Conservation (phyloP, 64 coral and sea anemone genomes). For the Exaiptasia diaphana region DNA sequence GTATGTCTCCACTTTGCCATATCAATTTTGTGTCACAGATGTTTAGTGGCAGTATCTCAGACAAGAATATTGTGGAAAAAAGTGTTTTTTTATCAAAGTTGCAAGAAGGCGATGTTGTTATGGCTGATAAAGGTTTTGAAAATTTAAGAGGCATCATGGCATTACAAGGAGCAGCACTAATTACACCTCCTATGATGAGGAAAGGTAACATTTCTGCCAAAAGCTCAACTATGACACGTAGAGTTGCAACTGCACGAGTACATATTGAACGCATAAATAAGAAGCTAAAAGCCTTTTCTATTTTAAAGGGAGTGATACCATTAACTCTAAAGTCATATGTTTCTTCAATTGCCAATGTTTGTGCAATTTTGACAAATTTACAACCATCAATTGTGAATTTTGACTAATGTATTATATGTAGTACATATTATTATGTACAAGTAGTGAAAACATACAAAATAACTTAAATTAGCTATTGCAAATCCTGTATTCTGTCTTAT, state of each 20-base stretch:
- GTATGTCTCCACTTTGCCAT: constrained; percentile 2
- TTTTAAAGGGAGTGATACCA: background rate
- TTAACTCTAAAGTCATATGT: background rate
- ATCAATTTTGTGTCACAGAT: background rate
- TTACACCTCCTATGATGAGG: background rate
- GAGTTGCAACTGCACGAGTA: constrained; percentile 29
- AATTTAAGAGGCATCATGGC: background rate
- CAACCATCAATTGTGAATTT: no score
- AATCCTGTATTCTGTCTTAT: no score
- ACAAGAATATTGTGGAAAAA: background rate
- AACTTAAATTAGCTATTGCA: no score
- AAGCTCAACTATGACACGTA: background rate
- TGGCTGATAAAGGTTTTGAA: constrained; percentile 6
- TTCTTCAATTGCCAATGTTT: background rate
- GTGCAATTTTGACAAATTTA: constrained; percentile 4
- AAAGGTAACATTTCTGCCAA: background rate
- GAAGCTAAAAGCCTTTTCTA: background rate
- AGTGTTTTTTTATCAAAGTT: background rate
- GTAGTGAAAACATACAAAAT: no score
- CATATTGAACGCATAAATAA: constrained; percentile 38
- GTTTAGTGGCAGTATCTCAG: background rate
- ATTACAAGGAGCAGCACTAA: background rate
- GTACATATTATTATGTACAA: no score
- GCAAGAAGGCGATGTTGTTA: background rate
- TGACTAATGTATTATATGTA: no score